Evolutionary conservation across 1,140 invertebrate species (phyloP).

Genomic region (Wiebesia pumilae): DNA sequence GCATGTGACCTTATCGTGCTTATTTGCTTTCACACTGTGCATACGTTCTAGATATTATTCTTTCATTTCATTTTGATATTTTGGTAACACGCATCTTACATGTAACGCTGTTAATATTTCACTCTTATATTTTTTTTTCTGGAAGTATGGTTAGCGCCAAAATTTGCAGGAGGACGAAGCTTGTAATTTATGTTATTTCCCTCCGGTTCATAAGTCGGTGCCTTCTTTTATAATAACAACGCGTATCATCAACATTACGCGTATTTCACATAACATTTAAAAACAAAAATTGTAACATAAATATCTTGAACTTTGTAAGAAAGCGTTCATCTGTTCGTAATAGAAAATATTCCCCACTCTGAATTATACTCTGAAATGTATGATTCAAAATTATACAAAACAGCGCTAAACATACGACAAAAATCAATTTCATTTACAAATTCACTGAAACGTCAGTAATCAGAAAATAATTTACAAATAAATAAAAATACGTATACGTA

Average conservation of each 20-base stretch:
- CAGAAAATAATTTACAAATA: background rate
- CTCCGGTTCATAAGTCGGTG: background rate
- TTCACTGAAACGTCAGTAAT: background rate
- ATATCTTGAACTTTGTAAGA: background rate
- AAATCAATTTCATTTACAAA: background rate
- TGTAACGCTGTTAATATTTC: background rate
- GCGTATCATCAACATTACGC: background rate
- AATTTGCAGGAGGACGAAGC: slow-evolving; percentile 40
- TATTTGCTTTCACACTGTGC: background rate
- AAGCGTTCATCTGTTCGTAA: background rate
- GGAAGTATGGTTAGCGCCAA: slow-evolving; percentile 51
- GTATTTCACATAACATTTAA: background rate
- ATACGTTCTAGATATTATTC: slow-evolving; percentile 17
- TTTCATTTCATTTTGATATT: slow-evolving; percentile 39
- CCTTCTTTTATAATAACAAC: background rate
- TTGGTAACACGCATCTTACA: slow-evolving; percentile 28
- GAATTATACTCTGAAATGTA: background rate
- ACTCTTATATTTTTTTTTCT: background rate
- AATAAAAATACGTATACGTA: background rate
- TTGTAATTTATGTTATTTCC: slow-evolving; percentile 11
- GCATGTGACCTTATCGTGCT: slow-evolving; percentile 30
- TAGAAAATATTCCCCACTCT: background rate
- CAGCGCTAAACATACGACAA: background rate
- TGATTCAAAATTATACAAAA: slow-evolving; percentile 5
- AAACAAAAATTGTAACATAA: background rate